These are phyloP conservation scores for Nomada ruficornis DNA, from an alignment of 2,888 invertebrate species.

Conservation along the genomic window DNA sequence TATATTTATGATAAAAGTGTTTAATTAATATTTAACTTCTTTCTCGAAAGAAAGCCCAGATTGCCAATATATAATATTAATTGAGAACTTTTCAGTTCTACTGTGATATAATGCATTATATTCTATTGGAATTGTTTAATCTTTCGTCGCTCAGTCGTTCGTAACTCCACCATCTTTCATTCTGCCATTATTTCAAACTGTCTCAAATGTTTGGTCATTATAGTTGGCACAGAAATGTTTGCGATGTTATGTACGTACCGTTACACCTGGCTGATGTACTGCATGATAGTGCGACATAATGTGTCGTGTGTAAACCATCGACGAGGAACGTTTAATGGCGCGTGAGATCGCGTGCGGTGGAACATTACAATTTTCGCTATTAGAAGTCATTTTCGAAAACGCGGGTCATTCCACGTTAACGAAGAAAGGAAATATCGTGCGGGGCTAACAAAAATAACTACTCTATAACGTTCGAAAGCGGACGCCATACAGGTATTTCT, in stretches of 20 bases:
- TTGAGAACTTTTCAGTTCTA: conserved; percentile 4
- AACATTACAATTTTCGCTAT: conserved; percentile 49
- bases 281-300: conserved; percentile 35
- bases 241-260: conserved; percentile 18
- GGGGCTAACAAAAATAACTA: neutral
- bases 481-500: neutral
- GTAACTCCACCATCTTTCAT: neutral
- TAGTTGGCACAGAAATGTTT: conserved; percentile 31
- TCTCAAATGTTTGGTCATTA: conserved; percentile 30
- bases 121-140: neutral
- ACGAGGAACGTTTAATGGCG: conserved; percentile 43
- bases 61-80: too few relatives aligned
- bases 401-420: neutral
- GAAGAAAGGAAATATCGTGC: conserved; percentile 10
- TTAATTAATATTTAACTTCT: too few relatives aligned
- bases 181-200: conserved; percentile 11
- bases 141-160: neutral
- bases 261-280: conserved; percentile 21
- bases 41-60: too few relatives aligned
- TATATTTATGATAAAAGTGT: too few relatives aligned
- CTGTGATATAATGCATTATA: neutral
- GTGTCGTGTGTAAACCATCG: conserved; percentile 46
- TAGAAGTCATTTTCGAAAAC: conserved; percentile 40
- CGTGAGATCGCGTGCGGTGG: conserved; percentile 37
- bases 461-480: neutral